A percentile compares a stretch with the other conserved stretches of the same genome.
Evolutionary conservation across 2,113 vertebrate genomes (phyloP).

Genomic region (Paraplagusia blochii): DNA sequence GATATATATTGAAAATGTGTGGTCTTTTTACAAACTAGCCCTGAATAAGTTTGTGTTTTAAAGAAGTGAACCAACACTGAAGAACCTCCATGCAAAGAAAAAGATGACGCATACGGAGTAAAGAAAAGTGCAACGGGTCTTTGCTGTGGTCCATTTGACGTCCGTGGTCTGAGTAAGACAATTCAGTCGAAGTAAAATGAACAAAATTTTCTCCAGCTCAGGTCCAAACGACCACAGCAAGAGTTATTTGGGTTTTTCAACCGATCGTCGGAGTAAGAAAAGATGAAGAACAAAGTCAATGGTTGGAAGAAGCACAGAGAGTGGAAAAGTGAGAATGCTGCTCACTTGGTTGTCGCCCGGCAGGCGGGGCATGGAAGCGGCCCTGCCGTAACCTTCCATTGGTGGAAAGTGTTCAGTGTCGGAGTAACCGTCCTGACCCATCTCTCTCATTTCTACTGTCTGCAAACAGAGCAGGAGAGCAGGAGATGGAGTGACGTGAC

Average conservation of each 20-base stretch:
- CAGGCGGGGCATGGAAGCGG: constrained; percentile 94
- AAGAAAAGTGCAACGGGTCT: neutral
- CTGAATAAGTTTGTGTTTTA: no score
- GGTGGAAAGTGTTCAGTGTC: constrained; percentile 91
- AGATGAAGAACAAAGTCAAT: constrained; percentile 28
- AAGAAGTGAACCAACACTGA: no score
- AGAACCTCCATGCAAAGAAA: no score
- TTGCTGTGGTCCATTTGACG: no score
- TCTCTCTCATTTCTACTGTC: constrained; percentile 95
- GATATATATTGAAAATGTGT: no score
- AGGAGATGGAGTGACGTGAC: constrained; percentile 65
- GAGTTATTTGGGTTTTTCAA: constrained; percentile 22
- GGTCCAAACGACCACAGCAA: constrained; percentile 30
- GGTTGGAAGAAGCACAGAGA: constrained; percentile 29
- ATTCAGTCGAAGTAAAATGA: constrained; percentile 12
- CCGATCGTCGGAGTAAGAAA: constrained; percentile 26
- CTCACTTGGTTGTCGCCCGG: constrained; percentile 97
- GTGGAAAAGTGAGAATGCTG: constrained; percentile 74
- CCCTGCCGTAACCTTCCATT: constrained; percentile 91
- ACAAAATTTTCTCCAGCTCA: constrained; percentile 8
- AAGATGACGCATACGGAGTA: constrained; percentile 18
- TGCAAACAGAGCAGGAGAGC: constrained; percentile 78
- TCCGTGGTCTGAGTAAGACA: no score
- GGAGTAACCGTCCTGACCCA: constrained; percentile 89
- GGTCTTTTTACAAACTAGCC: no score